These are phyloP conservation scores for Tethea ocularis DNA, from an alignment of 2,888 invertebrate genomes.

Conservation along the genomic window DNA sequence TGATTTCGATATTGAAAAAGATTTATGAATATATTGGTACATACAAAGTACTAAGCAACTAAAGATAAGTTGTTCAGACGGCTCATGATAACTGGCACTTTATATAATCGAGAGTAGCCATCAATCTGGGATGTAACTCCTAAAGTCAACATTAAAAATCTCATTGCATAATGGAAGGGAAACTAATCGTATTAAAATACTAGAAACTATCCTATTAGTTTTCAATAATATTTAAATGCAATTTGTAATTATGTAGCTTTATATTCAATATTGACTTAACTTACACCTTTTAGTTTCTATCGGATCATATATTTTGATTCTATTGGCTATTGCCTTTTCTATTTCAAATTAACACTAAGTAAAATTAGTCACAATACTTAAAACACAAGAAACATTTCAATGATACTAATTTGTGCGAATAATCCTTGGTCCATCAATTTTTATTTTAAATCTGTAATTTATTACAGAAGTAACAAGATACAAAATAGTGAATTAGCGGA, in stretches of 20 bases:
- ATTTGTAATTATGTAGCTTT: background rate
- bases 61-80: no score
- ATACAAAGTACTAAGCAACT: background rate
- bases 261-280: background rate
- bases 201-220: no score
- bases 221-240: background rate
- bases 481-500: background rate
- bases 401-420: conserved; percentile 22
- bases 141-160: background rate
- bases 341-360: conserved; percentile 33
- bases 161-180: background rate
- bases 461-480: background rate
- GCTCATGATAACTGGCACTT: no score
- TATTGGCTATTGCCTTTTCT: conserved; percentile 18
- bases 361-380: conserved; percentile 48
- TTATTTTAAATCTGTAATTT: background rate
- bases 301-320: conserved; percentile 13
- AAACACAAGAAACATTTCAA: conserved; percentile 21
- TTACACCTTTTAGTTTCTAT: background rate
- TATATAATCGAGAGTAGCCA: no score
- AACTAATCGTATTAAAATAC: background rate
- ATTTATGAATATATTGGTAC: background rate
- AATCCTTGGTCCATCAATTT: background rate
- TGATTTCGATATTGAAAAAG: background rate
- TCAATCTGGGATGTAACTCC: background rate